Percentiles rank a stretch among this genome's conserved stretches.
Conservation (phyloP, 2,113 vertebrate species). For the Callopanchax toddi region DNA sequence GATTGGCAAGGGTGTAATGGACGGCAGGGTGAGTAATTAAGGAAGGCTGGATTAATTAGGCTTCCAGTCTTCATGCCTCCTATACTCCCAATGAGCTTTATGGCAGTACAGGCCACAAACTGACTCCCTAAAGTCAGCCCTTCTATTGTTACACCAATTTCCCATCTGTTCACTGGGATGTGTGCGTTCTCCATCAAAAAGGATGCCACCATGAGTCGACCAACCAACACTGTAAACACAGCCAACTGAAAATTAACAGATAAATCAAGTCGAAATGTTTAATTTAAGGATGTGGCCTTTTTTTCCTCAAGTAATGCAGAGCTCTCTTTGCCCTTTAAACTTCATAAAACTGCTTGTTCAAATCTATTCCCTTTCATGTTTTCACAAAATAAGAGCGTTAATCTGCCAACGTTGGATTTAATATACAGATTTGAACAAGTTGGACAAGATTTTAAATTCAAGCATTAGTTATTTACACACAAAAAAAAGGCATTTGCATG, state of each 20-base stretch:
- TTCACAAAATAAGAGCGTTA: not conserved
- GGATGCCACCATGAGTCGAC: conserved; percentile 21
- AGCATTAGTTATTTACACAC: not conserved
- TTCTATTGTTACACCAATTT: conserved; percentile 59
- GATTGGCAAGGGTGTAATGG: conserved; percentile 61
- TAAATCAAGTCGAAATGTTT: not conserved
- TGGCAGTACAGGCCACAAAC: conserved; percentile 60
- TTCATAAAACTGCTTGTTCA: not conserved
- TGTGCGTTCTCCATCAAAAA: conserved; percentile 33
- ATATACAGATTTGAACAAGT: too few species aligned
- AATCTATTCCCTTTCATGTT: not conserved
- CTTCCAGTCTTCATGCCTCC: conserved; percentile 68
- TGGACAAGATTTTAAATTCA: not conserved
- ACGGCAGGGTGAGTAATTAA: conserved; percentile 75
- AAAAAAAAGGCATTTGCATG: not conserved
- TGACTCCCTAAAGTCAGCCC: conserved; percentile 44
- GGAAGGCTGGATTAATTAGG: conserved; percentile 76
- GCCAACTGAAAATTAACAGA: conserved; percentile 4
- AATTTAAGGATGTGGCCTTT: not conserved
- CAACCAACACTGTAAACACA: conserved; percentile 12
- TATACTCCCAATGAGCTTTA: conserved; percentile 67
- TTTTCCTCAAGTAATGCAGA: not conserved
- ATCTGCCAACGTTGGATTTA: too few species aligned
- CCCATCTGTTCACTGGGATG: conserved; percentile 51
- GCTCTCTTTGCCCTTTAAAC: not conserved